Conservation (phyloP, 2,888 invertebrate species). For the Zygaena filipendulae region DNA sequence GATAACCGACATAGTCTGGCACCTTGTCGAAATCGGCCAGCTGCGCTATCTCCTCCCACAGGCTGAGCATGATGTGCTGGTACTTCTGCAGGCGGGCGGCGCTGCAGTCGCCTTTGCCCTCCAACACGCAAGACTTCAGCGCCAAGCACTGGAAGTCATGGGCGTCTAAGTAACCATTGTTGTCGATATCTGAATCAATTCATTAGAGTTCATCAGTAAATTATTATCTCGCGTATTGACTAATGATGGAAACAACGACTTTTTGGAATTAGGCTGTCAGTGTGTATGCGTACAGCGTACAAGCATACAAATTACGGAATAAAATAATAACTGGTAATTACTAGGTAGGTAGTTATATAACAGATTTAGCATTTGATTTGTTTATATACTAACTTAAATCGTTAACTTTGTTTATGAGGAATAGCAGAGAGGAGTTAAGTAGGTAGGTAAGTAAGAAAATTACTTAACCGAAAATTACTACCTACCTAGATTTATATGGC, state of each 20-base stretch:
- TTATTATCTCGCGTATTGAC: not conserved
- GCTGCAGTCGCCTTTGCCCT: slow-evolving; percentile 85
- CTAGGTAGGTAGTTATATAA: no score
- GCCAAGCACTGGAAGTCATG: slow-evolving; percentile 88
- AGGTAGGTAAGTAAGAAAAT: no score
- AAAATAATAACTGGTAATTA: no score
- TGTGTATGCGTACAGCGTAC: no score
- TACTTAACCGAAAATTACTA: no score
- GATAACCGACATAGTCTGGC: slow-evolving; percentile 66
- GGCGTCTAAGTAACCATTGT: slow-evolving; percentile 84
- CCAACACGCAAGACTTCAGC: slow-evolving; percentile 81
- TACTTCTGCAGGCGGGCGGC: slow-evolving; percentile 78
- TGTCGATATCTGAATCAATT: slow-evolving; percentile 86
- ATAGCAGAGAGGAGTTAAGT: no score
- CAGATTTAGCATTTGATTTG: no score
- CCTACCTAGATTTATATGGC: no score
- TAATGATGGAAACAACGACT: slow-evolving; percentile 2
- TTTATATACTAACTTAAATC: no score
- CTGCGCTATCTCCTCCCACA: slow-evolving; percentile 89
- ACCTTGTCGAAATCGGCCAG: slow-evolving; percentile 90
- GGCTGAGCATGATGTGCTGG: slow-evolving; percentile 83
- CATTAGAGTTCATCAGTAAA: not conserved
- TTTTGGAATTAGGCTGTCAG: not conserved
- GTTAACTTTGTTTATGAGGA: no score
- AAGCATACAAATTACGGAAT: slow-evolving; percentile 1